Base-by-base conservation (phyloP, 64 coral and sea anemone genomes). In the Pachyseris speciosa region DNA sequence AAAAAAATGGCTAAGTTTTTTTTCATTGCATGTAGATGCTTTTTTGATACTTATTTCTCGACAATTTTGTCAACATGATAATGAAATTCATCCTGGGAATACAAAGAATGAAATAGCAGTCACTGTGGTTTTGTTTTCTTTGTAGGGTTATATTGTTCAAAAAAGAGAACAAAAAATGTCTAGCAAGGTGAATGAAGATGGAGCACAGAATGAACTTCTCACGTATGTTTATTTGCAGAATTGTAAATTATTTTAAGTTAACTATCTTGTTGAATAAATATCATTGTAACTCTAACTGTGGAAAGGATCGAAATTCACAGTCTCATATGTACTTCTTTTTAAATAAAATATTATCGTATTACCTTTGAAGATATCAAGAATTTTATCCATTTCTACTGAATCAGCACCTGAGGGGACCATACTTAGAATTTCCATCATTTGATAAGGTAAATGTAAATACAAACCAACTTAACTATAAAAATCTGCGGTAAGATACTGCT, bases 91-190 rank as follows among this genome's bases (percentile, higher is more conserved):
- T n/a, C n/a, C n/a, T n/a, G n/a, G n/a, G n/a, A n/a, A n/a, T n/a
- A n/a, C n/a, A n/a, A n/a, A n/a, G 17, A 25, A 5, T 61, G 58
- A 24, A 61, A 0, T 24, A 7, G 58, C 5, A 61, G 20, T n/a
- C n/a, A n/a, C n/a, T n/a, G n/a, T 20, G 3, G 16, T 40, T 55
- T 75, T 9, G 16, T 57, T n/a, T 73, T 13, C 41, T 36, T 80
- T 94, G 7, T 44, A 98, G 93, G 96, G 96, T 15, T 89, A 78
- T 64, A 98, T 98, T 89, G 89, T 95, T 78, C 96, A 98, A 84
- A 98, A 98, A 76, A 67, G 80, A 48, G 96, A 98, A 79, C 92
- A 95, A 58, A 98, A 98, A 61, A 78, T 93, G 19, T 78, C 37
- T 20, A 36, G 49, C 22, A 50, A 76, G 9, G 15, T 83, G 13